phyloP scores from a whole-genome alignment of 2,113 vertebrate genomes.

The Channa argus region DNA sequence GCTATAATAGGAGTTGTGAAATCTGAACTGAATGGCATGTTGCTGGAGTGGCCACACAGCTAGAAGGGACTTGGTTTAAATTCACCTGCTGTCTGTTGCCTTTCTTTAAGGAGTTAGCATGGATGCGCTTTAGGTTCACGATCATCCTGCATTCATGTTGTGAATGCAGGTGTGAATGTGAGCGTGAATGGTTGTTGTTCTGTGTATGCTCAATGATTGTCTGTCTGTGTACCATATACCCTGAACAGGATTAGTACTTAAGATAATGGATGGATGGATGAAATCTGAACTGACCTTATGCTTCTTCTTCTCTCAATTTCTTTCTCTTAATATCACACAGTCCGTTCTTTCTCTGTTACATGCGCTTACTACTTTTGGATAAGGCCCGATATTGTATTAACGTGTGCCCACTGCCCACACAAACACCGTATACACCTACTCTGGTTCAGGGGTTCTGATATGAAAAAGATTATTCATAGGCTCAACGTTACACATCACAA shows the following conservation, averaged over 20 bases:
- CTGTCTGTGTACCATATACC: too few species aligned
- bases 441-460: constrained; percentile 1
- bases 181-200: too few species aligned
- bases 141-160: too few species aligned
- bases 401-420: constrained; percentile 24
- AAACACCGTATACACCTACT: constrained; percentile 23
- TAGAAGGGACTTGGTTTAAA: too few species aligned
- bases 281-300: constrained; percentile 58
- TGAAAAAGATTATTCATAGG: background rate
- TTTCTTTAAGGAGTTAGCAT: too few species aligned
- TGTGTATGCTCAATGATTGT: too few species aligned
- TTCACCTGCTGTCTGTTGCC: too few species aligned
- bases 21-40: constrained; percentile 47
- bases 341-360: constrained; percentile 13
- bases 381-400: constrained; percentile 17
- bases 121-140: too few species aligned
- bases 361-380: constrained; percentile 26
- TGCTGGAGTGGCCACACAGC: too few species aligned
- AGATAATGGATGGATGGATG: background rate
- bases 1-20: constrained; percentile 63
- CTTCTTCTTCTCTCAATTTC: constrained; percentile 12
- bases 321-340: constrained; percentile 8
- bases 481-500: constrained; percentile 15
- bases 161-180: too few species aligned
- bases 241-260: too few species aligned